phyloP scores from a whole-genome alignment of 2,113 vertebrate species.

The Hylia prasina region DNA sequence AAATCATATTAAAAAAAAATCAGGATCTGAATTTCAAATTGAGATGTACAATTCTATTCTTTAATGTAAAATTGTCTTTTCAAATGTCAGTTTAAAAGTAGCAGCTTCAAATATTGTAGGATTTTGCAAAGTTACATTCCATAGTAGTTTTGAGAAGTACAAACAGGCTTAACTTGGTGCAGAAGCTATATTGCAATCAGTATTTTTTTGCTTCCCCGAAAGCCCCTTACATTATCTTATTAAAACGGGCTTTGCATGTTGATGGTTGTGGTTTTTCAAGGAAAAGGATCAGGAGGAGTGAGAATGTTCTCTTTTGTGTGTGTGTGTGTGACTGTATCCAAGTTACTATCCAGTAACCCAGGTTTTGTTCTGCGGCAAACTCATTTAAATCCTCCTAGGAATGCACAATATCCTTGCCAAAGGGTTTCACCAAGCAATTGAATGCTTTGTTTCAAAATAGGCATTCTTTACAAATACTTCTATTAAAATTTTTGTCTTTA shows the following conservation, averaged over 20 bases:
- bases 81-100: neutral
- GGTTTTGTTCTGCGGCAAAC: conserved; percentile 62
- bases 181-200: neutral
- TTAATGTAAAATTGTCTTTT: neutral
- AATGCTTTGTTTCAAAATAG: conserved; percentile 62
- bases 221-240: neutral
- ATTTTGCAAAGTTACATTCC: neutral
- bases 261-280: conserved; percentile 22
- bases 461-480: conserved; percentile 65
- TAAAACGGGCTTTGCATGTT: conserved; percentile 1
- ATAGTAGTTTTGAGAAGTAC: neutral
- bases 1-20: neutral
- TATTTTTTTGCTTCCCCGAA: neutral
- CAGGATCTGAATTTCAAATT: neutral
- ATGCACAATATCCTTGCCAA: conserved; percentile 69
- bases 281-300: conserved; percentile 3
- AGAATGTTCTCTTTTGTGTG: conserved; percentile 26
- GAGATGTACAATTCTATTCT: neutral
- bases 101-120: neutral
- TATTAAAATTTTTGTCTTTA: conserved; percentile 44
- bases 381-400: conserved; percentile 75
- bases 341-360: conserved; percentile 59
- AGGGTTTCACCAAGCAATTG: conserved; percentile 64
- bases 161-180: neutral
- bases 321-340: conserved; percentile 55